Evolutionary conservation across 2,888 invertebrate genomes (phyloP).

Genomic region (Andrena marginata): DNA sequence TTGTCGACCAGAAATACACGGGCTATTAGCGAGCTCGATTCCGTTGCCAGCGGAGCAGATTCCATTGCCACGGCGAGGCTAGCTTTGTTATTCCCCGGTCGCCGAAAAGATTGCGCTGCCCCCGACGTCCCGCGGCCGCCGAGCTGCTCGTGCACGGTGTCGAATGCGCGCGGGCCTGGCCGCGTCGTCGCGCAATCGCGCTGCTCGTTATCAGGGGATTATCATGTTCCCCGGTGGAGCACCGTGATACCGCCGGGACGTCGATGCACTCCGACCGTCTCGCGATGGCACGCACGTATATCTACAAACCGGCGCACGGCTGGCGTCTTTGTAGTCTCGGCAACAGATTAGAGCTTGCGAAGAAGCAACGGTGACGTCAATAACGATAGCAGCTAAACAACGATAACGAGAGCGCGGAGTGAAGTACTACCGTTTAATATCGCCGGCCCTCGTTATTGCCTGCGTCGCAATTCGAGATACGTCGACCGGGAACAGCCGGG

Average conservation of each 20-base stretch:
- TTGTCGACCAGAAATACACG: conserved; percentile 39
- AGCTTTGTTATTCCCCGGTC: conserved; percentile 49
- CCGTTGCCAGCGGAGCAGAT: conserved; percentile 43
- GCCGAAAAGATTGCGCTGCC: conserved; percentile 40
- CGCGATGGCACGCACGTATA: neutral
- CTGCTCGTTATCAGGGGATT: conserved; percentile 52
- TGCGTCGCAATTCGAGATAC: neutral
- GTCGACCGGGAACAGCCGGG: neutral
- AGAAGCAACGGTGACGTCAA: conserved; percentile 33
- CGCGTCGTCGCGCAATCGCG: conserved; percentile 44
- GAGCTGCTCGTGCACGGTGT: neutral
- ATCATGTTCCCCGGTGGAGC: conserved; percentile 52
- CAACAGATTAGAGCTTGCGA: conserved; percentile 25
- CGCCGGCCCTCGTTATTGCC: neutral
- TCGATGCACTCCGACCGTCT: conserved; percentile 20
- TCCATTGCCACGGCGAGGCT: conserved; percentile 44
- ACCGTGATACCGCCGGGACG: conserved; percentile 29
- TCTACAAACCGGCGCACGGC: conserved; percentile 3
- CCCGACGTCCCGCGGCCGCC: neutral
- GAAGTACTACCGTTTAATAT: neutral
- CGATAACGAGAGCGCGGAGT: conserved; percentile 14
- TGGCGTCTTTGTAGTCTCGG: conserved; percentile 42
- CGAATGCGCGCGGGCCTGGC: neutral
- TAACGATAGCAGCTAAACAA: neutral
- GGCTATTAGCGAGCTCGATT: conserved; percentile 38